phyloP scores from a whole-genome alignment of 1,140 invertebrate species.

The Eueides isabella region DNA sequence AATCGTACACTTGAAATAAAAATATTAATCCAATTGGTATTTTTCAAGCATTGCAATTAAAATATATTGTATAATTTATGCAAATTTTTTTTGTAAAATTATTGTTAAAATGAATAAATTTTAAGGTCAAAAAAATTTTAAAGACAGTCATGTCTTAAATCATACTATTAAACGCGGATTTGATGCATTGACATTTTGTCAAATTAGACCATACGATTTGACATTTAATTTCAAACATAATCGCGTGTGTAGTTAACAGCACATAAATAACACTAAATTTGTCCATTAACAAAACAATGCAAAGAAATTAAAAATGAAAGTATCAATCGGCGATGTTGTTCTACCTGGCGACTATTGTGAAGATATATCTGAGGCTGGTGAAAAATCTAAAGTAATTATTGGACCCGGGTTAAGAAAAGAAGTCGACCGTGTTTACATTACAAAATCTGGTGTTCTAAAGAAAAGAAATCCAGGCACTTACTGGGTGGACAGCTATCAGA shows the following conservation, averaged over 20 bases:
- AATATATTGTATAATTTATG: no score
- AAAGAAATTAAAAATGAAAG: conserved; percentile 56
- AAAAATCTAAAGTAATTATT: conserved; percentile 86
- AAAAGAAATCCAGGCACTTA: conserved; percentile 89
- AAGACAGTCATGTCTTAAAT: no score
- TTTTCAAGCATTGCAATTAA: no score
- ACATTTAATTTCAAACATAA: background rate
- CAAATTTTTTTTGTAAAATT: no score
- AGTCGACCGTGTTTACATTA: conserved; percentile 84
- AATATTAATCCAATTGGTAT: no score
- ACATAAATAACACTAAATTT: background rate
- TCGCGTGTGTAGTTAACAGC: background rate
- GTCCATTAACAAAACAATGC: background rate
- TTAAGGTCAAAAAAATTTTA: no score
- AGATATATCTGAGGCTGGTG: conserved; percentile 78
- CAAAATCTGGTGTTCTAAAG: conserved; percentile 90
- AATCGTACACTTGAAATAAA: no score
- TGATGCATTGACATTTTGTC: background rate
- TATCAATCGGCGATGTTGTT: conserved; percentile 83
- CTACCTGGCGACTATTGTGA: conserved; percentile 89
- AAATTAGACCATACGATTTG: background rate
- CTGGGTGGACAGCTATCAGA: conserved; percentile 93
- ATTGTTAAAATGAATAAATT: no score
- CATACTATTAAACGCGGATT: background rate
- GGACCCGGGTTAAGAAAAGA: conserved; percentile 92